phyloP scores from a whole-genome alignment of 53 echinoderm and acorn worm genomes.

The Antedon mediterranea region DNA sequence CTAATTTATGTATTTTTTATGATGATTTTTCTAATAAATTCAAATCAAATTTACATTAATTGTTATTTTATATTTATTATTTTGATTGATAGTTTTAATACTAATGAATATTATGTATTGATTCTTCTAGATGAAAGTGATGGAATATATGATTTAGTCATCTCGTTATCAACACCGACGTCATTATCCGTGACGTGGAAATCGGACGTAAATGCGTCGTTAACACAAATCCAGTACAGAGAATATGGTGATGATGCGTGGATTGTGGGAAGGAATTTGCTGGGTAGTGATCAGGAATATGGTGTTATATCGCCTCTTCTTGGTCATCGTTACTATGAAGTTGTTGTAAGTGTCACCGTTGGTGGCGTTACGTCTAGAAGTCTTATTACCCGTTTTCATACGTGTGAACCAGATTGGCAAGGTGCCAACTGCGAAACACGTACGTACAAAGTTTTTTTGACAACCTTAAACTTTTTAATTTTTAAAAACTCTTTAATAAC shows the following conservation, averaged over 20 bases:
- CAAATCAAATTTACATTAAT: too few species aligned
- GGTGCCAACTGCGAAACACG: conserved; percentile 80
- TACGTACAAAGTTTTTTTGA: conserved; percentile 26
- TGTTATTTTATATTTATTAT: too few species aligned
- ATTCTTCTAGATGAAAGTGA: conserved; percentile 12
- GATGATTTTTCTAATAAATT: too few species aligned
- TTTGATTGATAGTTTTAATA: too few species aligned
- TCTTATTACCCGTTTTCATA: conserved; percentile 45
- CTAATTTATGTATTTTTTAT: too few species aligned
- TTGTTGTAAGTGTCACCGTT: conserved; percentile 27
- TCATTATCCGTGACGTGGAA: conserved; percentile 58
- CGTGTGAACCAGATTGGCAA: conserved; percentile 41
- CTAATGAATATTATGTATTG: neutral
- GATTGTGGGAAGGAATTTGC: conserved; percentile 20
- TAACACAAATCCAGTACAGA: conserved; percentile 31
- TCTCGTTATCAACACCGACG: conserved; percentile 12
- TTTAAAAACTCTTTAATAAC: too few species aligned
- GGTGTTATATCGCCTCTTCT: conserved; percentile 28
- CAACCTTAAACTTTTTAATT: neutral
- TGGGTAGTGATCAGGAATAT: conserved; percentile 3
- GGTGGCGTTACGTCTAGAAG: conserved; percentile 15
- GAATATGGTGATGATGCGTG: conserved; percentile 39
- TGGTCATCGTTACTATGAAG: conserved; percentile 49
- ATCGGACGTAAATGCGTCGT: neutral
- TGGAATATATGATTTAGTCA: conserved; percentile 54